Evolutionary conservation across 2,113 vertebrate genomes (phyloP).

Genomic region (Canis aureus): DNA sequence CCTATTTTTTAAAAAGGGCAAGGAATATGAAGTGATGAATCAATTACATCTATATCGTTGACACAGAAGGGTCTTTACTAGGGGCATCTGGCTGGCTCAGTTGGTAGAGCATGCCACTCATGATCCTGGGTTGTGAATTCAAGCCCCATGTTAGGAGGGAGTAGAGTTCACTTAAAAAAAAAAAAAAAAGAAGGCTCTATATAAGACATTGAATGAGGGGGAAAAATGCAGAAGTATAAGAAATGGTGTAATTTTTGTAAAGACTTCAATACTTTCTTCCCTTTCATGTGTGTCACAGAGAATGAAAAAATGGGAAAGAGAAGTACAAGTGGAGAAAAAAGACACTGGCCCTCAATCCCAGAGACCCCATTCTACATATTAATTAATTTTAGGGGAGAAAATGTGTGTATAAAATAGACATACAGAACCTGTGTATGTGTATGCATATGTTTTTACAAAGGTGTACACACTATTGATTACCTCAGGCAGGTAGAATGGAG

Average conservation of each 20-base stretch:
- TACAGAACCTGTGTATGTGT: not conserved
- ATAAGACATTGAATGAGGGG: not conserved
- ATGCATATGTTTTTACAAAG: not conserved
- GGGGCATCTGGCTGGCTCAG: not conserved
- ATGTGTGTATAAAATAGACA: not conserved
- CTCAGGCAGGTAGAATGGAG: not conserved
- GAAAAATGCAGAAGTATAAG: not conserved
- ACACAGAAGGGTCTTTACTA: not conserved
- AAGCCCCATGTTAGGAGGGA: not conserved
- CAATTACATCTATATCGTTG: not conserved
- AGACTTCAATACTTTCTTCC: not conserved
- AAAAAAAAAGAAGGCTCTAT: not conserved
- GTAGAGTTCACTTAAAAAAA: not conserved
- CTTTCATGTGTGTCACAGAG: not conserved
- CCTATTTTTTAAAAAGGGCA: not conserved
- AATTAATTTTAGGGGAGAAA: not conserved
- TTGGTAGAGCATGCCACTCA: not conserved
- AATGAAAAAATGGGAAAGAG: not conserved
- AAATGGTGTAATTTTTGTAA: conserved; percentile 5
- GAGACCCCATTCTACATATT: not conserved
- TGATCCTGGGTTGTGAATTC: not conserved
- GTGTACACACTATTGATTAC: not conserved
- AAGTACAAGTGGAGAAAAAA: not conserved
- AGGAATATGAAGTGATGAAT: conserved; percentile 17
- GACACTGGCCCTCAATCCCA: not conserved